These are phyloP conservation scores for Harpagoxenus sublaevis DNA, from an alignment of 2,888 invertebrate species.

Conservation along the genomic window DNA sequence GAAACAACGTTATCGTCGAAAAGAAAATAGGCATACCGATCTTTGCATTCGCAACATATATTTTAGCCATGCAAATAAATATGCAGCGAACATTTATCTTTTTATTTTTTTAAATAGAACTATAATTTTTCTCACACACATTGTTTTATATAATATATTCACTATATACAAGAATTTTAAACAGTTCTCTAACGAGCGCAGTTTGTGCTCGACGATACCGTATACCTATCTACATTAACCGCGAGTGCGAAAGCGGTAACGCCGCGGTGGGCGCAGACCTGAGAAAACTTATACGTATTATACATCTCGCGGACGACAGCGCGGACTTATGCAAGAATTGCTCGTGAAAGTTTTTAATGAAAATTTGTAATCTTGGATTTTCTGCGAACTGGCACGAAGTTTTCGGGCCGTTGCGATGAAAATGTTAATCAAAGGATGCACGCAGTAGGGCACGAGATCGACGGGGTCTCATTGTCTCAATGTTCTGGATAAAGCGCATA, in stretches of 20 bases:
- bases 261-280: neutral
- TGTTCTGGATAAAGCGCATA: neutral
- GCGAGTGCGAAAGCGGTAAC: neutral
- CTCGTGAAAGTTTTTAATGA: conserved; percentile 82
- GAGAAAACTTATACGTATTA: neutral
- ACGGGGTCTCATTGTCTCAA: conserved; percentile 61
- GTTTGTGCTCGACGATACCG: neutral
- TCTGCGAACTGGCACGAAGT: conserved; percentile 71
- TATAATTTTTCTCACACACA: neutral
- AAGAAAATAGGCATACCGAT: neutral
- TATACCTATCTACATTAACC: neutral
- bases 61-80: neutral
- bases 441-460: conserved; percentile 34
- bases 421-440: conserved; percentile 81
- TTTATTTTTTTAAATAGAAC: neutral
- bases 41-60: neutral
- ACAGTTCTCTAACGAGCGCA: neutral
- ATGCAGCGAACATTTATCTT: neutral
- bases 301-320: conserved; percentile 61
- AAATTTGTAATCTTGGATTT: conserved; percentile 83
- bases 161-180: neutral
- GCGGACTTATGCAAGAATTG: conserved; percentile 80
- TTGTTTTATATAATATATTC: neutral
- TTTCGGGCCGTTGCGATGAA: conserved; percentile 77
- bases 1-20: neutral